These are phyloP conservation scores for Petrocephalus zakoni DNA, from an alignment of 2,113 vertebrate genomes.

Conservation along the genomic window DNA sequence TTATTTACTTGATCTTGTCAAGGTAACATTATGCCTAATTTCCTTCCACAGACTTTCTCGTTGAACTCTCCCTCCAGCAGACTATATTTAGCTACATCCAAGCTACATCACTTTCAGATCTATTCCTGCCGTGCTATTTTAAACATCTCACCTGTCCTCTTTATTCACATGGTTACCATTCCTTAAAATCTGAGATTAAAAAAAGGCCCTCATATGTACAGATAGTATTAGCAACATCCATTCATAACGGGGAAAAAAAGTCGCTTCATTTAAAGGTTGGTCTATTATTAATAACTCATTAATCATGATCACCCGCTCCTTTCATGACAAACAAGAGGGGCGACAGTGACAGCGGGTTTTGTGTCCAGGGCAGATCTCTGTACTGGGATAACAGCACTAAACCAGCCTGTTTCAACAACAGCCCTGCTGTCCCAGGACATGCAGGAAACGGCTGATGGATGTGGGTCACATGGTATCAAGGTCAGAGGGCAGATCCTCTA, in stretches of 20 bases:
- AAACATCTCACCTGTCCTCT: neutral
- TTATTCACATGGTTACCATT: neutral
- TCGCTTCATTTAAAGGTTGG: neutral
- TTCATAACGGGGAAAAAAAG: neutral
- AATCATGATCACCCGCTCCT: neutral
- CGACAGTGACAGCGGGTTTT: neutral
- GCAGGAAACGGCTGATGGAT: conserved; percentile 8
- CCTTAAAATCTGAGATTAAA: neutral
- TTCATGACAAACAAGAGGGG: neutral
- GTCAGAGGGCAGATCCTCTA: conserved; percentile 3
- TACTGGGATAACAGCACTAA: conserved; percentile 3
- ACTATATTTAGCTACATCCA: neutral
- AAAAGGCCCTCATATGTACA: neutral
- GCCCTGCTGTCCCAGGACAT: neutral
- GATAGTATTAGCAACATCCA: neutral
- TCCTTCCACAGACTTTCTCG: neutral
- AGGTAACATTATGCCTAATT: neutral
- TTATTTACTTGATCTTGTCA: neutral
- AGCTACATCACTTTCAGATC: neutral
- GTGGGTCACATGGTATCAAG: conserved; percentile 1
- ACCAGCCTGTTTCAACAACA: neutral
- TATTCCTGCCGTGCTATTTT: neutral
- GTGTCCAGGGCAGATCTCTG: neutral
- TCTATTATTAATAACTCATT: conserved; percentile 3
- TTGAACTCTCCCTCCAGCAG: neutral